Evolutionary conservation across 2,113 vertebrate genomes (phyloP), one percentile per base, ranked within the genome.

Genomic region (Muntiacus muntjak): DNA sequence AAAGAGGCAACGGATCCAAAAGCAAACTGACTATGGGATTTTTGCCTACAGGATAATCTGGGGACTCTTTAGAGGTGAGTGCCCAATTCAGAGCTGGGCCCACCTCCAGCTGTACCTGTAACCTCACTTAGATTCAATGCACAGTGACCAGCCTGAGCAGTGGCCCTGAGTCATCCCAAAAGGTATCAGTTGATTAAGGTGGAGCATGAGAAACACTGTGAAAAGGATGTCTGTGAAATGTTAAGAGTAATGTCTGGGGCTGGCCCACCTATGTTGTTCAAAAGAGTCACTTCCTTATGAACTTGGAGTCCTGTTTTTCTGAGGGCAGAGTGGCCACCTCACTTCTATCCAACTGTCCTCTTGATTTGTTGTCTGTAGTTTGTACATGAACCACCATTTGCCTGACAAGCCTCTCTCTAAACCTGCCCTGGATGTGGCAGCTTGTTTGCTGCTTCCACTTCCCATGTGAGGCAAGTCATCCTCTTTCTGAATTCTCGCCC

Each of bases 101-200:
- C n/a, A 30, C 5, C 19, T 86, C 15, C 60, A 82, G 54, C 4
- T 91, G 54, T 47, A 92, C 74, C 84, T 87, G 47, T 30, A 90
- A 30, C 62, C 55, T 90, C 17, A 1, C 25, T 26, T 85, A 23
- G 94, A 76, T 57, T 82, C 57, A 62, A 13, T 8, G 9, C 74
- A 94, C 19, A 79, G 36, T 36, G 79, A 47, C 14, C 58, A 64
- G 45, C 33, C 55, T 82, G 33, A 87, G 84, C 14, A 28, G 28
- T 76, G 84, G 17, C 12, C 89, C 43, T 95, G 97, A 97, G 95
- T 97, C 93, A 97, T 82, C 33, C 36, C 30, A 5, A 87, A 79
- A 94, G 87, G 64, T 9, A 82, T 55, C 1, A 2, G 40, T 6
- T 90, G 71, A 79, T 92, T 76, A 92, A 97, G 97, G 97, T 94